phyloP scores from a whole-genome alignment of 2,797 vertebrate genomes.

The Sebastes matsubarae region DNA sequence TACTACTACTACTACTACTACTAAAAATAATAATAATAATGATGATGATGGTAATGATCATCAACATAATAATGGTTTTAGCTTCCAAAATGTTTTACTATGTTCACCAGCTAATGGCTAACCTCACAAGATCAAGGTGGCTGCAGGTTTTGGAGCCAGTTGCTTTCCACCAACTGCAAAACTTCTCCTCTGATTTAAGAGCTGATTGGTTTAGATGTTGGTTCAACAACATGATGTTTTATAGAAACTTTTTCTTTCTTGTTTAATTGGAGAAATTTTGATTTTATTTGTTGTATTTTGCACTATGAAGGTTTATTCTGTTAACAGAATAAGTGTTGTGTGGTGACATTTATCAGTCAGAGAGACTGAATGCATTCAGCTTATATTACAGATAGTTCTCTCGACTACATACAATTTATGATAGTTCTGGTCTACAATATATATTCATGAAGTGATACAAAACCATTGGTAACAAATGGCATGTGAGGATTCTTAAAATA shows the following conservation, averaged over 20 bases:
- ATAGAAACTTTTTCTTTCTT: too few species aligned
- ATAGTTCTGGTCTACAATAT: not conserved
- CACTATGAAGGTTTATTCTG: not conserved
- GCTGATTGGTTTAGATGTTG: too few species aligned
- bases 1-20: too few species aligned
- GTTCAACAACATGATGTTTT: too few species aligned
- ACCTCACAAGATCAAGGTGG: not conserved
- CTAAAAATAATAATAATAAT: not conserved
- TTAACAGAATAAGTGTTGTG: not conserved
- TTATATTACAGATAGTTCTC: not conserved
- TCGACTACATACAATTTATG: not conserved
- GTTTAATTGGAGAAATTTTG: too few species aligned
- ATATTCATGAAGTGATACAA: not conserved
- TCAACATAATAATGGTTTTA: not conserved
- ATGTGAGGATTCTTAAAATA: not conserved
- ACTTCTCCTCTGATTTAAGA: too few species aligned
- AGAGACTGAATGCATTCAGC: not conserved
- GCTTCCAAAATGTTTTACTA: not conserved
- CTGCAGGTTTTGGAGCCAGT: not conserved
- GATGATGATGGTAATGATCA: too few species aligned
- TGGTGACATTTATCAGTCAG: too few species aligned
- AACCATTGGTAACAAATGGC: not conserved
- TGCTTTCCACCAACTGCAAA: too few species aligned
- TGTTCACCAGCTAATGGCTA: not conserved
- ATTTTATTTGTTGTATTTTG: too few species aligned